Conservation (phyloP, 2,113 vertebrate species). For the Stegostoma tigrinum region DNA sequence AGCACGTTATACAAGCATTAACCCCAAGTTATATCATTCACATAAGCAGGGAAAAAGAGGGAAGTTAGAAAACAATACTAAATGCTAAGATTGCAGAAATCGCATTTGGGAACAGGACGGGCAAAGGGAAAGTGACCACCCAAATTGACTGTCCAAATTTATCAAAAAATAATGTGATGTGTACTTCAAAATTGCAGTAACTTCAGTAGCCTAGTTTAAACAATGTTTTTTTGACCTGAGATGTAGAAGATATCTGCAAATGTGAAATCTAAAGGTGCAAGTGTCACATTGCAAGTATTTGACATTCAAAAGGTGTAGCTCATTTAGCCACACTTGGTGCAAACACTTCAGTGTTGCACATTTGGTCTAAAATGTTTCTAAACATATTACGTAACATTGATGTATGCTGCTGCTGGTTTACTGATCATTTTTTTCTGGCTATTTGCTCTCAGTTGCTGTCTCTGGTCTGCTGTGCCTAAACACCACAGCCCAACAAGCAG, state of each 20-base stretch:
- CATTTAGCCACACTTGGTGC: neutral
- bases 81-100: neutral
- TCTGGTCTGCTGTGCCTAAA: neutral
- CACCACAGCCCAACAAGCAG: neutral
- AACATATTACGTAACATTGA: neutral
- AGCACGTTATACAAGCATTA: neutral
- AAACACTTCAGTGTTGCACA: neutral
- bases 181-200: neutral
- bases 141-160: neutral
- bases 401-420: neutral
- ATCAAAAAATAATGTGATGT: neutral
- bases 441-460: neutral
- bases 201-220: neutral
- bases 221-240: neutral
- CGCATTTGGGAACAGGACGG: neutral
- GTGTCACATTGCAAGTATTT: neutral
- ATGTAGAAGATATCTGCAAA: conserved; percentile 10
- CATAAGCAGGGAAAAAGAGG: neutral
- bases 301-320: neutral
- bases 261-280: neutral
- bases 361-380: neutral
- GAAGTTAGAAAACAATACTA: neutral
- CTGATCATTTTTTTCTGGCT: neutral
- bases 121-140: neutral
- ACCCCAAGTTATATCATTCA: neutral